Conservation (phyloP, 1,140 invertebrate species). For the Megalonaias nervosa region DNA sequence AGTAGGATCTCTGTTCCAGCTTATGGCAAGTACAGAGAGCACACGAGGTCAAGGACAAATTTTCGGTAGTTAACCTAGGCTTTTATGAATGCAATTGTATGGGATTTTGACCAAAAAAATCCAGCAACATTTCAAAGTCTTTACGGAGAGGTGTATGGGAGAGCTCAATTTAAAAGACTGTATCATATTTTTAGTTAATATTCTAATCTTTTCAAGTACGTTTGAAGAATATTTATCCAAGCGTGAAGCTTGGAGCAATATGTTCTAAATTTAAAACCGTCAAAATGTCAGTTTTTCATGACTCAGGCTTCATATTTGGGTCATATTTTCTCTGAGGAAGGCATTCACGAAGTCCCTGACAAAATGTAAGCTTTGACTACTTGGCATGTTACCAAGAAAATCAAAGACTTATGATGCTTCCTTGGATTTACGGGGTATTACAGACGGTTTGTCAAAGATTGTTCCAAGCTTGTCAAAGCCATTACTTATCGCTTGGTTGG, state of each 20-base stretch:
- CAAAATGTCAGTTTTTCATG: constrained; percentile 12
- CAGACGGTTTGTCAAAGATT: constrained; percentile 2
- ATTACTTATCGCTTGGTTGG: constrained; percentile 1
- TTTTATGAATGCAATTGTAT: constrained; percentile 17
- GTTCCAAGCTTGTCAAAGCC: background rate
- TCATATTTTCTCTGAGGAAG: background rate
- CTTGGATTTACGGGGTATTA: constrained; percentile 19
- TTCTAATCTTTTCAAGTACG: too few species aligned
- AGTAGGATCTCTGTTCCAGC: constrained; percentile 4
- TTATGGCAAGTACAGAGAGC: constrained; percentile 12
- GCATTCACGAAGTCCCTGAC: background rate
- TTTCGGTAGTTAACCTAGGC: background rate
- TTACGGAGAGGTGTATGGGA: constrained; percentile 10
- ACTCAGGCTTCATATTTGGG: too few species aligned
- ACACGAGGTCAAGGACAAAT: constrained; percentile 15
- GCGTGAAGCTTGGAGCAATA: background rate
- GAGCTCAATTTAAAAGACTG: background rate
- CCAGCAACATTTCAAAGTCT: constrained; percentile 9
- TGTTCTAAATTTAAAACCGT: constrained; percentile 1
- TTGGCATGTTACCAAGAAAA: background rate
- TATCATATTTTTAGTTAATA: too few species aligned
- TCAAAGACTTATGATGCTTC: constrained; percentile 9
- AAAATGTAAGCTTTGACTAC: constrained; percentile 1
- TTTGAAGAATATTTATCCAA: too few species aligned
- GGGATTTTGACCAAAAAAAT: constrained; percentile 10